Evolutionary conservation across 2,113 vertebrate genomes (phyloP).

Genomic region (Chauna torquata): DNA sequence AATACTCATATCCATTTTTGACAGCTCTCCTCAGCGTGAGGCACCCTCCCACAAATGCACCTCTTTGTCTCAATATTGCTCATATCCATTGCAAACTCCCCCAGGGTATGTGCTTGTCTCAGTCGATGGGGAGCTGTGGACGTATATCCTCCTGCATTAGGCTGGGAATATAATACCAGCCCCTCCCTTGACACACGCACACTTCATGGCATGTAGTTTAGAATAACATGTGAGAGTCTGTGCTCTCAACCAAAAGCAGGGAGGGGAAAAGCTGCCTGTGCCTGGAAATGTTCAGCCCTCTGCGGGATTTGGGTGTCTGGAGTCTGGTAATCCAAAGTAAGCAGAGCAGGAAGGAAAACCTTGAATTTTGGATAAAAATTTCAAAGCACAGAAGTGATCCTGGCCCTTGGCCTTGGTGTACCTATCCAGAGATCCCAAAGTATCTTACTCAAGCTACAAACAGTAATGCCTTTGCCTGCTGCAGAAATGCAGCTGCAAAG

Average conservation of each 20-base stretch:
- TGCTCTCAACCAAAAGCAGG: neutral
- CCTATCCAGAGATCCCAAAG: neutral
- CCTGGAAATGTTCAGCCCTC: rapidly evolving
- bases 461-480: neutral
- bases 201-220: neutral
- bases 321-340: neutral
- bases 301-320: neutral
- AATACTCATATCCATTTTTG: neutral
- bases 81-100: neutral
- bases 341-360: neutral
- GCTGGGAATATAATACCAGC: neutral
- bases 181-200: neutral
- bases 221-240: neutral
- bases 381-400: neutral
- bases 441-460: neutral
- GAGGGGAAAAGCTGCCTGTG: neutral
- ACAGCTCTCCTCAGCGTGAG: neutral
- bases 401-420: neutral
- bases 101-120: neutral
- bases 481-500: neutral
- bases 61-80: neutral
- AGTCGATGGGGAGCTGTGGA: neutral
- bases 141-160: neutral
- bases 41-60: neutral
- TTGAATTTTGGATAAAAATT: neutral